phyloP scores from a whole-genome alignment of 2,888 invertebrate species.

The Thumatha senex region DNA sequence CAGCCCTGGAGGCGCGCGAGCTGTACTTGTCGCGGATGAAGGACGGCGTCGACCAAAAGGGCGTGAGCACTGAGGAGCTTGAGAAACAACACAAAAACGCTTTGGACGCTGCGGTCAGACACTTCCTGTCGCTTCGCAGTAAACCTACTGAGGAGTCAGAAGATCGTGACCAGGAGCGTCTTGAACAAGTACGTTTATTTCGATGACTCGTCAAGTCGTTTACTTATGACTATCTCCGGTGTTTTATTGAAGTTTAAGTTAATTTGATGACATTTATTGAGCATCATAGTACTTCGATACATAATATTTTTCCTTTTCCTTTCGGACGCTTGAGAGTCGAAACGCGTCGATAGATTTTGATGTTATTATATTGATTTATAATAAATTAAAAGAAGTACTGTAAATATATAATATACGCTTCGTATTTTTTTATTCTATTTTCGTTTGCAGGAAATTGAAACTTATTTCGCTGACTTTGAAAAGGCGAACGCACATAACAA shows the following conservation, averaged over 20 bases:
- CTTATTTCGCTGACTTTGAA: slow-evolving; percentile 18
- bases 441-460: slow-evolving; percentile 28
- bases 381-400: too few species aligned
- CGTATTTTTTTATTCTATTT: background rate
- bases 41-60: slow-evolving; percentile 1
- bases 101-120: slow-evolving; percentile 2
- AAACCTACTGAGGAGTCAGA: background rate
- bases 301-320: too few species aligned
- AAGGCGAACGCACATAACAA: slow-evolving; percentile 31
- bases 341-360: too few species aligned
- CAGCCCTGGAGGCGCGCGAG: slow-evolving; percentile 11
- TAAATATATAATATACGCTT: background rate
- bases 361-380: too few species aligned
- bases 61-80: slow-evolving; percentile 7
- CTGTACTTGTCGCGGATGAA: slow-evolving; percentile 12
- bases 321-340: too few species aligned
- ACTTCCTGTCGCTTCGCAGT: slow-evolving; percentile 14
- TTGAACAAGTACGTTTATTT: slow-evolving; percentile 4
- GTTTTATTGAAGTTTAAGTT: too few species aligned
- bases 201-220: too few species aligned
- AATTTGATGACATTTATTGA: too few species aligned
- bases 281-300: too few species aligned
- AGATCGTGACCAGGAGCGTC: slow-evolving; percentile 6
- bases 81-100: background rate
- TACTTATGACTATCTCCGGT: too few species aligned